phyloP scores from a whole-genome alignment of 2,113 vertebrate species.

The Macquaria ambigua region DNA sequence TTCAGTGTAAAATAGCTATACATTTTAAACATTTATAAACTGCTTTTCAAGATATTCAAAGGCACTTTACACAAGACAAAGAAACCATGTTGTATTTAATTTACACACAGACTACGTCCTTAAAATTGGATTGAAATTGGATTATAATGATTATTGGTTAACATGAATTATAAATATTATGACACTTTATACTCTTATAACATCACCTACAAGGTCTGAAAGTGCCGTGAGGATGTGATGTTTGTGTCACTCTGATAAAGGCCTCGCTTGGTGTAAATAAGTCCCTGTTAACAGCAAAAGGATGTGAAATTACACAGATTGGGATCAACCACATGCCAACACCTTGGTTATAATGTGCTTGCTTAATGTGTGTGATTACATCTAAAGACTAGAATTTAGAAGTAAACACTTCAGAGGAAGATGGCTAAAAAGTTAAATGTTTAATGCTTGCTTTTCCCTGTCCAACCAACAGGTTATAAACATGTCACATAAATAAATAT shows the following conservation, averaged over 20 bases:
- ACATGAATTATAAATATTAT: not conserved
- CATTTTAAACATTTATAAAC: too few species aligned
- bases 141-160: not conserved
- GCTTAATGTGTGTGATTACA: slow-evolving; percentile 34
- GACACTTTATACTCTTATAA: not conserved
- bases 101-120: not conserved
- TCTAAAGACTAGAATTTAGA: slow-evolving; percentile 1
- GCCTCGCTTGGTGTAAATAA: not conserved
- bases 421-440: not conserved
- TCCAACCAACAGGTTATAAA: not conserved
- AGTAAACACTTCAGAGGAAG: slow-evolving; percentile 15
- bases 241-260: not conserved
- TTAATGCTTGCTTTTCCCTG: not conserved
- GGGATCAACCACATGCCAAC: slow-evolving; percentile 30
- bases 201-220: not conserved
- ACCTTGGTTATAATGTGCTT: slow-evolving; percentile 8
- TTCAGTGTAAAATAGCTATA: not conserved
- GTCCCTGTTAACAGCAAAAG: not conserved
- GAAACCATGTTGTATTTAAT: not conserved
- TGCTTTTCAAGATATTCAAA: not conserved
- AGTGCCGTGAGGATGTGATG: not conserved
- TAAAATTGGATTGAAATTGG: not conserved
- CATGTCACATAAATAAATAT: not conserved
- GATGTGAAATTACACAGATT: slow-evolving; percentile 24
- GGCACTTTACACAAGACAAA: not conserved